A percentile compares a stretch with the other conserved stretches of the same genome.
These are phyloP conservation scores for Falco rusticolus DNA, from an alignment of 2,797 vertebrate species.

Conservation along the genomic window DNA sequence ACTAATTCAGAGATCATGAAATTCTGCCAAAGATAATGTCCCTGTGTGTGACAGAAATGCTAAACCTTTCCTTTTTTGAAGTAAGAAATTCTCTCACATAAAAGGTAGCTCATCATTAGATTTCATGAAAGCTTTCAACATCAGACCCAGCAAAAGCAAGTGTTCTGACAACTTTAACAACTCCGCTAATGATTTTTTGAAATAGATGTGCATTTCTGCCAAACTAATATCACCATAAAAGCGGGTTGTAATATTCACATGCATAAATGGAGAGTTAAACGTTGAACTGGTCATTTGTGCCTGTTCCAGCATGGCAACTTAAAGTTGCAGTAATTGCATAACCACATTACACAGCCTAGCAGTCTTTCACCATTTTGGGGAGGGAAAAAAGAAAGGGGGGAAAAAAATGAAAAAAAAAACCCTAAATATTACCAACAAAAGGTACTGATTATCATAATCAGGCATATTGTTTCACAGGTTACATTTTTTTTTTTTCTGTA, in stretches of 20 bases:
- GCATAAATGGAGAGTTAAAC: background rate
- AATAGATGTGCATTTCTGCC: background rate
- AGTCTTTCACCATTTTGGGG: background rate
- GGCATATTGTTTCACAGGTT: background rate
- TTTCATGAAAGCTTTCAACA: background rate
- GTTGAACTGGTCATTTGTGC: background rate
- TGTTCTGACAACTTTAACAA: background rate
- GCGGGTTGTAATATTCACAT: background rate
- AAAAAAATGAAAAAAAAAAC: background rate
- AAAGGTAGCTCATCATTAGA: background rate
- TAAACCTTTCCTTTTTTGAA: background rate
- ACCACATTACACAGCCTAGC: background rate
- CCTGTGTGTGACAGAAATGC: background rate
- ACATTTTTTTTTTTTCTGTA: background rate
- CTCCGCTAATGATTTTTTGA: background rate
- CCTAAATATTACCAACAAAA: background rate
- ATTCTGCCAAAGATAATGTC: background rate
- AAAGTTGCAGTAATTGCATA: background rate
- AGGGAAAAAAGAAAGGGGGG: too few species aligned
- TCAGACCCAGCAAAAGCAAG: background rate
- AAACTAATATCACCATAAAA: background rate
- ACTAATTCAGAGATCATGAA: background rate
- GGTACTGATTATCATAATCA: background rate
- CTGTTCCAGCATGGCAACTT: background rate
- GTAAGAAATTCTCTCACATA: background rate